Conservation (phyloP, 2,113 vertebrate species). For the Misgurnus anguillicaudatus region DNA sequence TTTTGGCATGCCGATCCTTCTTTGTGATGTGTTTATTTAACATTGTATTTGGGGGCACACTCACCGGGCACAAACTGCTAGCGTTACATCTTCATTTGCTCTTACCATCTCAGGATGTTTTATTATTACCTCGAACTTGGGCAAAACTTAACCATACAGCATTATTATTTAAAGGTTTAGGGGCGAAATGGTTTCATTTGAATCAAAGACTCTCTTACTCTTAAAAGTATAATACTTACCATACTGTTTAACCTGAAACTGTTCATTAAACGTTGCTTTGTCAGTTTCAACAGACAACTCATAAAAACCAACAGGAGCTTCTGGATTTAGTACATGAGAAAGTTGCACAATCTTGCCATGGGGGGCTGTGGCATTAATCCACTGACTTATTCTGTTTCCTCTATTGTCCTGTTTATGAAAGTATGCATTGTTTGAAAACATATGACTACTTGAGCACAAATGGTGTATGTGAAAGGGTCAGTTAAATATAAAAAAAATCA, state of each 20-base stretch:
- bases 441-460: not conserved
- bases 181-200: not conserved
- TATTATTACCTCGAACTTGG: constrained; percentile 66
- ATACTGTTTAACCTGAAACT: constrained; percentile 70
- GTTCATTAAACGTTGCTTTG: not conserved
- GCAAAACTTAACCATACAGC: constrained; percentile 61
- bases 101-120: constrained; percentile 41
- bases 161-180: not conserved
- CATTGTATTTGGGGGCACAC: constrained; percentile 22
- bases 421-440: not conserved
- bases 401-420: constrained; percentile 58
- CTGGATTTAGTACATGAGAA: constrained; percentile 65
- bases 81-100: constrained; percentile 47
- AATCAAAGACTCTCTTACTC: too few relatives aligned
- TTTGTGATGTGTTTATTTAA: not conserved
- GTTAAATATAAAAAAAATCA: too few relatives aligned
- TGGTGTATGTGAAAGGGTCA: not conserved
- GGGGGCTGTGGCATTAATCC: constrained; percentile 61
- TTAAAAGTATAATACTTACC: constrained; percentile 55
- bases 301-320: constrained; percentile 66
- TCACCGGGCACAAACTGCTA: constrained; percentile 66
- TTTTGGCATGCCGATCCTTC: not conserved
- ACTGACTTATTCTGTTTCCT: constrained; percentile 67
- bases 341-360: constrained; percentile 63
- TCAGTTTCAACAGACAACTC: constrained; percentile 39